Percentiles rank a stretch among this genome's conserved stretches.
phyloP scores from a whole-genome alignment of 2,797 vertebrate species.

The Galaxias olidus region DNA sequence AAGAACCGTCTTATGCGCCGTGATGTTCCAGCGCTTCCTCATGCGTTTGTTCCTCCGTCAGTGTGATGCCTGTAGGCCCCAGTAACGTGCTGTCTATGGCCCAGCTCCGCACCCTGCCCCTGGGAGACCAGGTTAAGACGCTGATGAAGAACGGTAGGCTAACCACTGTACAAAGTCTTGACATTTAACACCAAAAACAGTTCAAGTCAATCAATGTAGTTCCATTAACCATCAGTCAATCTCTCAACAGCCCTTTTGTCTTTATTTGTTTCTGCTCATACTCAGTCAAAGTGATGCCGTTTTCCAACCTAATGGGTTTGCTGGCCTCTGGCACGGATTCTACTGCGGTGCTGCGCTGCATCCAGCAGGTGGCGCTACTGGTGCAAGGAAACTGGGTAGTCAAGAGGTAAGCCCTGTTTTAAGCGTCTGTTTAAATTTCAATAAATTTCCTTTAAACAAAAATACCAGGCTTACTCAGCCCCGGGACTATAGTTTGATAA shows the following conservation, averaged over 20 bases:
- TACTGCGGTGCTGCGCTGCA: slow-evolving; percentile 89
- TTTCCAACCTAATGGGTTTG: slow-evolving; percentile 95
- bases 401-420: slow-evolving; percentile 83
- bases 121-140: slow-evolving; percentile 95
- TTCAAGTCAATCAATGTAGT: no score
- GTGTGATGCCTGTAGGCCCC: slow-evolving; percentile 87
- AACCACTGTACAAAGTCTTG: not conserved
- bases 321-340: slow-evolving; percentile 89
- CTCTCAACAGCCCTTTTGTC: not conserved
- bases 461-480: no score
- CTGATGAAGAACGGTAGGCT: slow-evolving; percentile 93
- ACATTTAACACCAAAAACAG: no score
- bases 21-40: not conserved
- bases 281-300: slow-evolving; percentile 94
- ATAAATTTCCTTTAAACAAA: no score
- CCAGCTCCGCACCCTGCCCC: slow-evolving; percentile 90
- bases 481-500: no score
- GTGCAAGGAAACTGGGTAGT: slow-evolving; percentile 99
- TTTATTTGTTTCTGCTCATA: slow-evolving; percentile 4
- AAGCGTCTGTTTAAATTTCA: no score
- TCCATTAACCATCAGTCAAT: not conserved
- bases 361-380: slow-evolving; percentile 98
- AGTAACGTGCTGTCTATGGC: slow-evolving; percentile 98
- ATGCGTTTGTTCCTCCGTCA: no score
- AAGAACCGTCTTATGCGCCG: no score